Evolutionary conservation across 2,888 invertebrate species (phyloP).

Genomic region (Callimorpha dominula): DNA sequence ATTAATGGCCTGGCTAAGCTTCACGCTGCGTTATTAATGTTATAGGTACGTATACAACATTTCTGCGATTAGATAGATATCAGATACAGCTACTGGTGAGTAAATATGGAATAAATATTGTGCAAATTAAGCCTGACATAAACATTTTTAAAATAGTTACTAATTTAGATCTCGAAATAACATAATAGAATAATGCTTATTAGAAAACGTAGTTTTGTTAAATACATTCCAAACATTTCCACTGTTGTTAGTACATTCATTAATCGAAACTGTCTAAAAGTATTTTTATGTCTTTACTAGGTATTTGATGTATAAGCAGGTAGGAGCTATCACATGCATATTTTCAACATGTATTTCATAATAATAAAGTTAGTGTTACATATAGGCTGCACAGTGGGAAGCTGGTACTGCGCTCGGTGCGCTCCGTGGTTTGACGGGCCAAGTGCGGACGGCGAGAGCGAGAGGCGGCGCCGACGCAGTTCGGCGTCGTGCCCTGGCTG

Average conservation of each 20-base stretch:
- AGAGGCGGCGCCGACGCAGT: slow-evolving; percentile 89
- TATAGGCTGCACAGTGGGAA: slow-evolving; percentile 83
- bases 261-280: slow-evolving; percentile 17
- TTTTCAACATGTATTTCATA: slow-evolving; percentile 15
- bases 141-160: slow-evolving; percentile 24
- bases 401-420: slow-evolving; percentile 93
- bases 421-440: slow-evolving; percentile 93
- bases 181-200: slow-evolving; percentile 42
- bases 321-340: slow-evolving; percentile 24
- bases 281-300: slow-evolving; percentile 28
- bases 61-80: slow-evolving; percentile 28
- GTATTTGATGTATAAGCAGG: slow-evolving; percentile 35
- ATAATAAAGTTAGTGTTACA: slow-evolving; percentile 27
- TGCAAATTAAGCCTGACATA: slow-evolving; percentile 21
- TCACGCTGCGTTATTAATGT: slow-evolving; percentile 52
- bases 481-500: slow-evolving; percentile 92
- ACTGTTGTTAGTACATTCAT: slow-evolving; percentile 5
- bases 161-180: slow-evolving; percentile 34
- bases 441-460: slow-evolving; percentile 93
- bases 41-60: slow-evolving; percentile 42
- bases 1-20: slow-evolving; percentile 64
- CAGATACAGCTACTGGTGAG: slow-evolving; percentile 41
- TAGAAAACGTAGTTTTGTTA: slow-evolving; percentile 35
- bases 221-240: slow-evolving; percentile 15
- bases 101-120: slow-evolving; percentile 46